Base-by-base conservation (phyloP, 2,797 vertebrate species). In the Nyctibius grandis region DNA sequence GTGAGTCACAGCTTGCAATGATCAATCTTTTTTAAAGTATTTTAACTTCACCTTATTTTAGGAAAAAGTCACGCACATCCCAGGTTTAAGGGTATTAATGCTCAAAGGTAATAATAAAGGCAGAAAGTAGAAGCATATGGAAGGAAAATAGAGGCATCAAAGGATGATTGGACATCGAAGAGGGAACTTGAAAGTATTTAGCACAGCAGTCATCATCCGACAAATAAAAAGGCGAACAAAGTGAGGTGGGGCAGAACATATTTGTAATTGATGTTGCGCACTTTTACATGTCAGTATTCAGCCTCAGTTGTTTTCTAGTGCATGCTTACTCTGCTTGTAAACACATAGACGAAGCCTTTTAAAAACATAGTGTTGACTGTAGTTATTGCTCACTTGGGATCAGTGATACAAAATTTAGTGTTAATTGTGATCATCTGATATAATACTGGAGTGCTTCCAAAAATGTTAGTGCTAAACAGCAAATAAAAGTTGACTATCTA, bases 171-270 rank as follows among this genome's bases (percentile, higher is more conserved):
- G 70, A 77, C 85, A 57, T 75, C 33, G 54, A 80, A 86, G 76
- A 26, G 42, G 20, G 47, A 82, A 45, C 15, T 84, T 90, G 26
- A 34, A 56, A 69, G 26, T 80, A 40, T 67, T 94, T 65, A 81
- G 65, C 50, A 42, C 21, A 57, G 75, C 67, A 67, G 51, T 87
- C 68, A 40, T 34, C 53, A 47, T 76, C 28, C 57, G 61, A 15
- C 72, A 91, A 91, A 86, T 75, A 36, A 72, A 89, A 89, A 64
- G 31, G 63, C 87, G 85, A 90, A 70, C 73, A 87, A 90, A 91
- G 59, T 38, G 44, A 86, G 88, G 80, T 88, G 89, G n/a, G 80
- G 70, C 54, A 67, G 77, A 85, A 54, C 56, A 6, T 72, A 44
- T 5, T 69, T 67, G 38, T 91, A 84, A 59, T 63, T 60, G 25